Evolutionary conservation across 2,113 vertebrate species (phyloP), one percentile per base, ranked within the genome.

Genomic region (Malurus cyaneus): DNA sequence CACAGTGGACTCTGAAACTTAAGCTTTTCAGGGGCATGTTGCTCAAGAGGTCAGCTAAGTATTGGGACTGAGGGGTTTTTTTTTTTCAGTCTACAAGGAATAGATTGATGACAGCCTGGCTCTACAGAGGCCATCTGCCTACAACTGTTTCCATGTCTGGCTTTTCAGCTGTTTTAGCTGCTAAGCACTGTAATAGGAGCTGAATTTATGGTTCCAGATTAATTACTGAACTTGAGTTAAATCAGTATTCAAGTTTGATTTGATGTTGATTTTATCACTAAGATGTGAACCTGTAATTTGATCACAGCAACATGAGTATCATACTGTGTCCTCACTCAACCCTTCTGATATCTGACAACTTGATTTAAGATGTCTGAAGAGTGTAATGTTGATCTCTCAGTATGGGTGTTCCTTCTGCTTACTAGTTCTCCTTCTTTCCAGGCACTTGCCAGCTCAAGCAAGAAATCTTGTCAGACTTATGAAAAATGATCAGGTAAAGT

Each of bases 401-500:
- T 52, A 21, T 2, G 1, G 26, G 7, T 20, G 8, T 86, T 86
- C 91, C 29, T 50, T 92, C 89, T 46, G 39, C 85, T 97, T 50
- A 96, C 12, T 62, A 20, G 41, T 86, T 93, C 41, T 72, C 57
- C 57, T 96, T 76, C 66, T 95, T 80, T 60, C 47, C 96, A 99
- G 99, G 82, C 96, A 99, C 25, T 97, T 99, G 95, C 84, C 91
- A 36, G 72, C 8, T 4, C 99, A 99, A 98, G 98, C 96, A 67
- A 97, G 87, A 36, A 80, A 87, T 67, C 96, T 99, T 6, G 94
- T 99, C 86, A 95, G 96, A 59, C 98, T 96, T 93, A 99, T 99
- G 99, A 98, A 98, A 97, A 93, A 36, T 8, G 98, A 99, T 86
- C 11, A 39, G 31, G 99, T 99, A 95, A 95, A 98, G 98, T 97